phyloP scores from a whole-genome alignment of 1,140 invertebrate species.

The Anastrepha ludens region DNA sequence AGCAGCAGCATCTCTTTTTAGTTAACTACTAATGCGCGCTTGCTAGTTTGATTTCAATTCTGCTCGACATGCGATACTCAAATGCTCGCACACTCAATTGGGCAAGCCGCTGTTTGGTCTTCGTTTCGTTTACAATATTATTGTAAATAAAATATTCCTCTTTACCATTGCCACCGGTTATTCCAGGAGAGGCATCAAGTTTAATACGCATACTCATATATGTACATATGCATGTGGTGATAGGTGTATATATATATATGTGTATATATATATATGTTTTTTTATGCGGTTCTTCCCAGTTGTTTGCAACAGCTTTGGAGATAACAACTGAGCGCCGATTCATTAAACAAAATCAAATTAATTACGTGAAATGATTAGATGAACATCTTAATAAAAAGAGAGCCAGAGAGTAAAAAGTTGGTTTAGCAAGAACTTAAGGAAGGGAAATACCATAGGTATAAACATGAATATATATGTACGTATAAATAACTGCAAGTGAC shows the following conservation, averaged over 20 bases:
- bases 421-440: neutral
- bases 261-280: neutral
- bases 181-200: neutral
- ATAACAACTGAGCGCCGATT: neutral
- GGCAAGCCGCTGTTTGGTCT: neutral
- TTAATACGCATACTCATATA: neutral
- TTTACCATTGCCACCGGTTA: neutral
- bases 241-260: neutral
- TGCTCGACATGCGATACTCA: neutral
- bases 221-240: neutral
- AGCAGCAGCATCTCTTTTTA: neutral
- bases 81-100: neutral
- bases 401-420: neutral
- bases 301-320: neutral
- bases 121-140: neutral
- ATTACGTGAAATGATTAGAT: neutral
- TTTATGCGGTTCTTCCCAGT: slow-evolving; percentile 10
- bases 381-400: neutral
- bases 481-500: neutral
- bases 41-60: neutral
- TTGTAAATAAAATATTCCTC: neutral
- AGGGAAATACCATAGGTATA: too few relatives aligned
- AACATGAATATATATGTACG: too few relatives aligned
- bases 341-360: neutral
- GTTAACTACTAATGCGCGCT: neutral